phyloP scores from a whole-genome alignment of 2,797 vertebrate species.

The Bradypodion pumilum region DNA sequence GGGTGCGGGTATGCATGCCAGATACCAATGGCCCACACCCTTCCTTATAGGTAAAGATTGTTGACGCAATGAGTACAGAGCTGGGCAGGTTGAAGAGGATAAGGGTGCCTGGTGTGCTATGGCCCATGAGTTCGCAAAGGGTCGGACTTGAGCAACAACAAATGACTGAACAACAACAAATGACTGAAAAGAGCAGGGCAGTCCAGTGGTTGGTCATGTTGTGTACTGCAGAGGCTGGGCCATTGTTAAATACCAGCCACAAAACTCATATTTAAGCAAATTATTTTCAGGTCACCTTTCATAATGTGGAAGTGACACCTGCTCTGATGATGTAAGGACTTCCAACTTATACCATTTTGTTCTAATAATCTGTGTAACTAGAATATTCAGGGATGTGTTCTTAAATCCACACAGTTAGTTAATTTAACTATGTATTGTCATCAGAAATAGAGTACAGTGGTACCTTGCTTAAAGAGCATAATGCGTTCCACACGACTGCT shows the following conservation, averaged over 20 bases:
- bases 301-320: rapidly evolving
- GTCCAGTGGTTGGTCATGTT: not conserved
- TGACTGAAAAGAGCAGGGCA: not conserved
- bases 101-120: no score
- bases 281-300: not conserved
- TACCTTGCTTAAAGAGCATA: no score
- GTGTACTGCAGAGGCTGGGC: not conserved
- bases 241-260: not conserved
- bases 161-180: no score
- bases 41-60: no score
- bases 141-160: no score
- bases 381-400: not conserved
- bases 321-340: not conserved
- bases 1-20: no score
- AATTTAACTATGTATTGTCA: not conserved
- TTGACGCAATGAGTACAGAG: no score
- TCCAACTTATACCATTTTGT: rapidly evolving
- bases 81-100: no score
- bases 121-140: no score
- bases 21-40: no score
- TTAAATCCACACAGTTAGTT: not conserved
- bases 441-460: no score
- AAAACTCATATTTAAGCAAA: not conserved
- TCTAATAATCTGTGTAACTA: not conserved
- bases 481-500: no score